These are phyloP conservation scores for Subacronicta megacephala DNA, from an alignment of 2,888 invertebrate genomes.

Conservation along the genomic window DNA sequence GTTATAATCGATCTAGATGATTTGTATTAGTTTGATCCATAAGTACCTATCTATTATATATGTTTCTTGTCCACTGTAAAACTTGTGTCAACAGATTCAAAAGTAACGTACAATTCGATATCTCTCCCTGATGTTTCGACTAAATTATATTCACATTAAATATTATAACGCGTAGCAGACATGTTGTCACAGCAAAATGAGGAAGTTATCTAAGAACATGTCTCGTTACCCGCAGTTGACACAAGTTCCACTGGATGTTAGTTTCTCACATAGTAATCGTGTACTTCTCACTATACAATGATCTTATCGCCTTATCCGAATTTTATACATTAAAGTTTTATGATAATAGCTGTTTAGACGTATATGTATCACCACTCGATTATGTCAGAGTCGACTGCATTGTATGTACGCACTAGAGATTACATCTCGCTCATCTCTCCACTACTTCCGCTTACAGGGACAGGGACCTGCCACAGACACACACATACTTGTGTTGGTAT, in stretches of 20 bases:
- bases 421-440: slow-evolving; percentile 2
- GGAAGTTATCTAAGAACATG: too few species aligned
- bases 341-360: slow-evolving; percentile 63
- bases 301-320: slow-evolving; percentile 78
- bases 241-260: slow-evolving; percentile 18
- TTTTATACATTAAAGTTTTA: slow-evolving; percentile 69
- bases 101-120: too few species aligned
- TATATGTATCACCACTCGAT: slow-evolving; percentile 44
- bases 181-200: too few species aligned
- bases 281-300: slow-evolving; percentile 58
- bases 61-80: slow-evolving; percentile 18
- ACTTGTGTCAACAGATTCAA: slow-evolving; percentile 1
- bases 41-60: neutral
- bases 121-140: too few species aligned
- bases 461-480: neutral
- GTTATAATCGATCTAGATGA: slow-evolving; percentile 36
- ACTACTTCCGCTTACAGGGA: neutral
- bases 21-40: slow-evolving; percentile 24
- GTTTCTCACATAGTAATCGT: slow-evolving; percentile 21
- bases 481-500: too few species aligned
- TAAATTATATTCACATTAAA: too few species aligned
- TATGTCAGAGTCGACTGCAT: slow-evolving; percentile 36
- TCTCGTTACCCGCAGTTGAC: neutral
- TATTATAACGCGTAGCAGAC: too few species aligned
- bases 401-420: slow-evolving; percentile 15